Conservation (phyloP, 2,113 vertebrate species). For the Ceyx cyanopectus region DNA sequence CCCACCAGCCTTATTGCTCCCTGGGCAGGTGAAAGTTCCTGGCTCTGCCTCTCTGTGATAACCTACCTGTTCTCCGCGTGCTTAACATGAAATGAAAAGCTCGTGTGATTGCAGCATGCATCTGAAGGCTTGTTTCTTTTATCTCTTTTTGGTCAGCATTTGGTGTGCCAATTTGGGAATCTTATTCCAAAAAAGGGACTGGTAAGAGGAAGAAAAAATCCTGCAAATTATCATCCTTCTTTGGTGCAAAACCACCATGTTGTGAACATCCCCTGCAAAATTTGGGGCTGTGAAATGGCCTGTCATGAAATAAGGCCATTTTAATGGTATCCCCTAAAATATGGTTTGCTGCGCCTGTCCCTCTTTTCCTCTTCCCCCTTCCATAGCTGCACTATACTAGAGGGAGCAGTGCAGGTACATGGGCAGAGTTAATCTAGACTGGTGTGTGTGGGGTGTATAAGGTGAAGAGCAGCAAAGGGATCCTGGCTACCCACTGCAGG, state of each 20-base stretch:
- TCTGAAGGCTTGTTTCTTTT: not conserved
- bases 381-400: rapidly evolving
- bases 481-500: not conserved
- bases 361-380: not conserved
- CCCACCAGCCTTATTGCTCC: not conserved
- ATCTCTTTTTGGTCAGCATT: not conserved
- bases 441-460: not conserved
- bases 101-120: not conserved
- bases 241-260: constrained; percentile 32
- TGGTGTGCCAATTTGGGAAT: not conserved
- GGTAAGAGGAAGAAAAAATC: not conserved
- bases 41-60: not conserved
- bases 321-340: not conserved
- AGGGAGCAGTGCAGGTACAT: not conserved
- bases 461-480: not conserved
- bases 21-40: constrained; percentile 50
- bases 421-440: not conserved
- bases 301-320: not conserved
- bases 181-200: not conserved
- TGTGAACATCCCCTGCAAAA: constrained; percentile 31
- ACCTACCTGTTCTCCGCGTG: not conserved
- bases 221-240: not conserved
- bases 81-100: not conserved
- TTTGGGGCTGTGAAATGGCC: constrained; percentile 24
- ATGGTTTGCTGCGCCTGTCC: not conserved